Conservation (phyloP, 2,888 invertebrate species). For the Cantharis rufa region DNA sequence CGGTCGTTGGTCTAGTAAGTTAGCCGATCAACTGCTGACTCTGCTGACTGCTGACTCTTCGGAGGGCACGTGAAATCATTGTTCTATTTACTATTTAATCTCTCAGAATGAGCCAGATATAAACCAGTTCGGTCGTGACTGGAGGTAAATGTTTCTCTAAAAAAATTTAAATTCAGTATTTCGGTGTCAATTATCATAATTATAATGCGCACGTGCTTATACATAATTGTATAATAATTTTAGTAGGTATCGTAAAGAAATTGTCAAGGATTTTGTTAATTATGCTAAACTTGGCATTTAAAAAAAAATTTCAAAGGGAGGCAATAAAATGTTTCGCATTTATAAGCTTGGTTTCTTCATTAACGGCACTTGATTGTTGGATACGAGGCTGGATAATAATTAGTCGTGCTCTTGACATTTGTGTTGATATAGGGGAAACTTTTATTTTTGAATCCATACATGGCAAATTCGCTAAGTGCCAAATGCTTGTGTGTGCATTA, state of each 20-base stretch:
- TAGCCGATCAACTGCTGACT: too few species aligned
- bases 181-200: not conserved
- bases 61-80: too few species aligned
- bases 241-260: not conserved
- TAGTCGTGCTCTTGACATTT: not conserved
- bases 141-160: too few species aligned
- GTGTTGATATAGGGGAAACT: not conserved
- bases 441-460: not conserved
- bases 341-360: not conserved
- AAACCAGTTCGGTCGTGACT: too few species aligned
- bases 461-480: not conserved
- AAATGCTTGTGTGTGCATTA: not conserved
- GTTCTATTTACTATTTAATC: too few species aligned
- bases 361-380: not conserved
- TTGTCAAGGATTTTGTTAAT: not conserved
- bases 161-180: not conserved
- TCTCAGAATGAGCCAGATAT: too few species aligned
- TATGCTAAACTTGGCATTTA: not conserved
- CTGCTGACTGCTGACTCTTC: too few species aligned
- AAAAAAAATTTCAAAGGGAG: not conserved
- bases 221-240: not conserved
- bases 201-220: not conserved
- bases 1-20: too few species aligned
- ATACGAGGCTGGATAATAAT: not conserved
- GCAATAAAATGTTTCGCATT: not conserved